Evolutionary conservation across 2,113 vertebrate species (phyloP).

Genomic region (Hippoglossus stenolepis): DNA sequence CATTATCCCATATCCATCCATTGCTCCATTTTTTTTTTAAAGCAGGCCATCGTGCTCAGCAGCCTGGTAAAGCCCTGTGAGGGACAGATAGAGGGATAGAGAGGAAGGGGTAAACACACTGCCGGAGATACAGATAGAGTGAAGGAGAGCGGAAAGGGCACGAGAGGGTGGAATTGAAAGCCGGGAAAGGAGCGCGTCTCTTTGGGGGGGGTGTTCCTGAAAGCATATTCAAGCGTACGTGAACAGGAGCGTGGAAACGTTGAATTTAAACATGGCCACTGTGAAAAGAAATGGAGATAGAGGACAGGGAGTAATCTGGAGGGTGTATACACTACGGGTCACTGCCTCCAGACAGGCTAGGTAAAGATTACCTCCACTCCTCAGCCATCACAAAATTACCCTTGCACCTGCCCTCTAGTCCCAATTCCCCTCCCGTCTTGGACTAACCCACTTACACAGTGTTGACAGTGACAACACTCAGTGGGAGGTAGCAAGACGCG

Average conservation of each 20-base stretch:
- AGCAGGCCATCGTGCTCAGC: conserved; percentile 59
- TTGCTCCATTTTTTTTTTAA: conserved; percentile 48
- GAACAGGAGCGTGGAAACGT: conserved; percentile 34
- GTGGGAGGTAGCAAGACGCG: conserved; percentile 49
- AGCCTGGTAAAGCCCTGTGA: conserved; percentile 62
- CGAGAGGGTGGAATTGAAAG: conserved; percentile 47
- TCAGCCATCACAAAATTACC: conserved; percentile 57
- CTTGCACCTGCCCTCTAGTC: conserved; percentile 70
- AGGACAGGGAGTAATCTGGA: neutral
- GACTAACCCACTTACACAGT: conserved; percentile 63
- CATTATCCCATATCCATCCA: conserved; percentile 67
- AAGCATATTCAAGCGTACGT: conserved; percentile 26
- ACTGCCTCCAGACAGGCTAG: conserved; percentile 50
- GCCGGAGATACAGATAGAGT: conserved; percentile 45
- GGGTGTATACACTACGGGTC: conserved; percentile 49
- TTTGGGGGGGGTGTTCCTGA: conserved; percentile 27
- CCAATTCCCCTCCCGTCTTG: conserved; percentile 13
- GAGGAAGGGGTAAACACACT: conserved; percentile 40
- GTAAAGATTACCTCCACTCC: conserved; percentile 54
- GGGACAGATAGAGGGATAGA: conserved; percentile 70
- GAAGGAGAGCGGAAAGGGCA: conserved; percentile 42
- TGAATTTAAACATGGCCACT: conserved; percentile 20
- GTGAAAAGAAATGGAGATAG: neutral
- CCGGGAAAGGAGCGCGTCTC: conserved; percentile 2
- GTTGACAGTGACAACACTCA: conserved; percentile 75